Percentiles rank a stretch among this genome's conserved stretches.
phyloP scores from a whole-genome alignment of 2,113 vertebrate species.

The Tragelaphus buxtoni region DNA sequence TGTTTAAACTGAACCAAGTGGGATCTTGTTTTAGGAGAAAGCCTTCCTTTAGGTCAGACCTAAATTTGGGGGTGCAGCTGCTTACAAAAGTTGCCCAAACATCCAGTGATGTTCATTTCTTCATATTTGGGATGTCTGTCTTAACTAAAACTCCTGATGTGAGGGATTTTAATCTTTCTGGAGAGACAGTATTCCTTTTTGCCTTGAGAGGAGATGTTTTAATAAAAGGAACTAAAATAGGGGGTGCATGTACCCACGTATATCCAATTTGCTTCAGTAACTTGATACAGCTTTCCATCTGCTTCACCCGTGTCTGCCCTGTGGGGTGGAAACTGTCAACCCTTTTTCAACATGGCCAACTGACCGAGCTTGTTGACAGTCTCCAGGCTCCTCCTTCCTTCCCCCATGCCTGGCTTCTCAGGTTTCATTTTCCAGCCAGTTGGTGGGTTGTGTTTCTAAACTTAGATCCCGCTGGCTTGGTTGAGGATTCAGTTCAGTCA shows the following conservation, averaged over 20 bases:
- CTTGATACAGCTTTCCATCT: neutral
- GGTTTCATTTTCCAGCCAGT: neutral
- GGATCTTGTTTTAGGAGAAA: slow-evolving; percentile 41
- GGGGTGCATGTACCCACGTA: neutral
- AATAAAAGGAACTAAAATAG: neutral
- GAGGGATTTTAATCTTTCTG: neutral
- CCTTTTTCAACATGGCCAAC: neutral
- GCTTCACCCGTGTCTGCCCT: neutral
- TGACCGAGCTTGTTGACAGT: neutral
- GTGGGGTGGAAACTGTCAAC: neutral
- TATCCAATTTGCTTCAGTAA: neutral
- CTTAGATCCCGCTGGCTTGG: neutral
- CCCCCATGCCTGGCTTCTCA: neutral
- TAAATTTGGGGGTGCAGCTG: neutral
- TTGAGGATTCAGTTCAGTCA: neutral
- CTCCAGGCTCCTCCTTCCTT: neutral
- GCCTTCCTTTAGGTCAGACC: slow-evolving; percentile 34
- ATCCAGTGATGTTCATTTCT: neutral
- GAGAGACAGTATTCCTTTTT: neutral
- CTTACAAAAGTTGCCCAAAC: neutral
- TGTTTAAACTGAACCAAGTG: slow-evolving; percentile 57
- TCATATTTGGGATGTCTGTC: neutral
- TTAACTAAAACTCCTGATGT: neutral
- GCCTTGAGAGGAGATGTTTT: slow-evolving; percentile 11
- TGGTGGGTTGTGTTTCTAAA: neutral